phyloP scores from a whole-genome alignment of 2,888 invertebrate species.

The Esperia sulphurella region DNA sequence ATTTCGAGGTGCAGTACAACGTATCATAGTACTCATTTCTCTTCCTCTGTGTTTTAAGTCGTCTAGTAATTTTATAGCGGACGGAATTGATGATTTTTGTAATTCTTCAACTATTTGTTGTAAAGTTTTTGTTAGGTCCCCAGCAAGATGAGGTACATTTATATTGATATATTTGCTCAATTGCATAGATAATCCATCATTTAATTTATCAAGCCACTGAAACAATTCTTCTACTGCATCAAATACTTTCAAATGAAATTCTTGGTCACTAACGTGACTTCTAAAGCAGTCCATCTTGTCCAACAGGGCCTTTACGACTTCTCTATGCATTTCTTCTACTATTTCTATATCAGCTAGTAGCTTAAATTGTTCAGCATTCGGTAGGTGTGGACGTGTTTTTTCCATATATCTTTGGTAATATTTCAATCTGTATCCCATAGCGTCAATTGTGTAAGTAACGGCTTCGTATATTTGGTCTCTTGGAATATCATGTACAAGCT shows the following conservation, averaged over 20 bases:
- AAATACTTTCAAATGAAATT: constrained; percentile 42
- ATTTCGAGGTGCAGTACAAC: constrained; percentile 41
- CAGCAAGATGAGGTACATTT: constrained; percentile 37
- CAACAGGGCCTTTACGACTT: constrained; percentile 36
- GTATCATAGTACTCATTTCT: constrained; percentile 49
- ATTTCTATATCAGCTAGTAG: constrained; percentile 59
- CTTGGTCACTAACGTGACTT: constrained; percentile 32
- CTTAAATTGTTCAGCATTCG: constrained; percentile 40
- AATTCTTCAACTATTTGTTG: constrained; percentile 57
- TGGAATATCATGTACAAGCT: constrained; percentile 28
- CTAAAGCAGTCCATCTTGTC: constrained; percentile 51
- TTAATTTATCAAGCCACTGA: constrained; percentile 59
- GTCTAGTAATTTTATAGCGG: constrained; percentile 37
- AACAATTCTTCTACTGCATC: constrained; percentile 45
- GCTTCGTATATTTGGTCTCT: constrained; percentile 49
- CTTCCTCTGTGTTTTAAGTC: constrained; percentile 46
- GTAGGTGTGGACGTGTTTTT: constrained; percentile 30
- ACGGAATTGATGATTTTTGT: constrained; percentile 29
- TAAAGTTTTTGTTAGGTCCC: constrained; percentile 54
- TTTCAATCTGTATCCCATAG: constrained; percentile 47
- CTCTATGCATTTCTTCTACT: constrained; percentile 64
- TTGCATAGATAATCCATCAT: constrained; percentile 47
- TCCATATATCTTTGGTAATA: constrained; percentile 55
- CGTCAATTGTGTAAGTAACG: constrained; percentile 56
- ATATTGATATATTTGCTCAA: constrained; percentile 49